Evolutionary conservation across 2,113 vertebrate species (phyloP).

Genomic region (Trochalopteron elliotii): DNA sequence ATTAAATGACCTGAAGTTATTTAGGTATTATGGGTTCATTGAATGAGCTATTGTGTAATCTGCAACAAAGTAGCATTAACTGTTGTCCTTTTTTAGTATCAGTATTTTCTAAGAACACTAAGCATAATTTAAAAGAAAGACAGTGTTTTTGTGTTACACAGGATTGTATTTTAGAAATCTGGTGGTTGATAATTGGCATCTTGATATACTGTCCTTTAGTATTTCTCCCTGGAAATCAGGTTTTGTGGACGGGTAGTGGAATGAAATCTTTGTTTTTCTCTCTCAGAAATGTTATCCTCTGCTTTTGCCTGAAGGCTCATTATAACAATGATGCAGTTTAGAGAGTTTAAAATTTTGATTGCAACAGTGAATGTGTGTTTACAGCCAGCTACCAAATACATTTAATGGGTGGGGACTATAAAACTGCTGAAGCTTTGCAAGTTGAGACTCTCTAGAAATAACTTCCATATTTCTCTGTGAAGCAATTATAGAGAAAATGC

Average conservation of each 20-base stretch:
- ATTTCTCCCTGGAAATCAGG: constrained; percentile 49
- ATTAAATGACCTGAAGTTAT: not conserved
- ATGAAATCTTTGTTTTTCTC: constrained; percentile 48
- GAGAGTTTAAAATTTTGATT: constrained; percentile 43
- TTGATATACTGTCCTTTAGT: constrained; percentile 12
- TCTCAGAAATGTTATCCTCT: constrained; percentile 56
- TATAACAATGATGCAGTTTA: constrained; percentile 42
- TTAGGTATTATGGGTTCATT: not conserved
- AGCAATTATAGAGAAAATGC: constrained; percentile 31
- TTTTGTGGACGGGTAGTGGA: constrained; percentile 18
- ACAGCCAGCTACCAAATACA: constrained; percentile 36
- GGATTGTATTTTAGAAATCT: constrained; percentile 18
- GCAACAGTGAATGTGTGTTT: constrained; percentile 31
- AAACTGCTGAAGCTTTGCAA: constrained; percentile 49
- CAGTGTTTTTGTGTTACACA: not conserved
- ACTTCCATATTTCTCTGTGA: constrained; percentile 32
- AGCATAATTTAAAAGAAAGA: not conserved
- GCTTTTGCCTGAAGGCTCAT: constrained; percentile 50
- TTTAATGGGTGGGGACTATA: constrained; percentile 46
- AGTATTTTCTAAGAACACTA: not conserved
- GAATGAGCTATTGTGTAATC: not conserved
- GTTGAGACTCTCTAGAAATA: constrained; percentile 52
- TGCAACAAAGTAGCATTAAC: not conserved
- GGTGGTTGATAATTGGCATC: not conserved
- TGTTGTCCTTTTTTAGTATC: not conserved